A percentile compares a stretch with the other conserved stretches of the same genome.
phyloP scores from a whole-genome alignment of 2,888 invertebrate species.

The Drosophila peninsularis region DNA sequence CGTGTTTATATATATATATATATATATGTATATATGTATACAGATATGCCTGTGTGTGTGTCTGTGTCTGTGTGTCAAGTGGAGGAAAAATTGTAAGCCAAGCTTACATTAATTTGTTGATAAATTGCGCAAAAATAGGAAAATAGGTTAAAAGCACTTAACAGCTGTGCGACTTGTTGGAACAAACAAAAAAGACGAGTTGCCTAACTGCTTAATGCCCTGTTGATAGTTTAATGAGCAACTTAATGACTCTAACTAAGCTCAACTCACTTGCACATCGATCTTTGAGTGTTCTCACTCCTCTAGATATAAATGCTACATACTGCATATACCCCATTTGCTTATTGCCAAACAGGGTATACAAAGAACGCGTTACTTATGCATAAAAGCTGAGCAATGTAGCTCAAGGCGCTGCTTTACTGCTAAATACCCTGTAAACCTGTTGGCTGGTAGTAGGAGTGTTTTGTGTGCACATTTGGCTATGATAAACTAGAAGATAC shows the following conservation, averaged over 20 bases:
- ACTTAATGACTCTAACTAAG: not conserved
- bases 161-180: conserved; percentile 43
- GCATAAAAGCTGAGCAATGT: not conserved
- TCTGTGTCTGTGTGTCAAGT: conserved; percentile 49
- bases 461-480: not conserved
- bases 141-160: conserved; percentile 76
- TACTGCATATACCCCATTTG: not conserved
- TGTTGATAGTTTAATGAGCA: not conserved
- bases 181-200: conserved; percentile 4
- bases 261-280: not conserved
- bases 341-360: not conserved
- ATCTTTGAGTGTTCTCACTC: too few relatives aligned
- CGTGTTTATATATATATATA: conserved; percentile 21
- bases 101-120: conserved; percentile 77
- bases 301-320: rapidly evolving
- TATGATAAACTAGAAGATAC: not conserved
- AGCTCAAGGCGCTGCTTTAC: conserved; percentile 1
- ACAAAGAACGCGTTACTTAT: not conserved
- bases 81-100: conserved; percentile 50
- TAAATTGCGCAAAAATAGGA: conserved; percentile 69
- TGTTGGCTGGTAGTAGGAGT: not conserved
- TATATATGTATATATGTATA: conserved; percentile 18
- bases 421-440: not conserved
- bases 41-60: conserved; percentile 4
- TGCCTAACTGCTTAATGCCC: not conserved